Base-by-base conservation (phyloP, 2,113 vertebrate genomes). In the Boleophthalmus pectinirostris region DNA sequence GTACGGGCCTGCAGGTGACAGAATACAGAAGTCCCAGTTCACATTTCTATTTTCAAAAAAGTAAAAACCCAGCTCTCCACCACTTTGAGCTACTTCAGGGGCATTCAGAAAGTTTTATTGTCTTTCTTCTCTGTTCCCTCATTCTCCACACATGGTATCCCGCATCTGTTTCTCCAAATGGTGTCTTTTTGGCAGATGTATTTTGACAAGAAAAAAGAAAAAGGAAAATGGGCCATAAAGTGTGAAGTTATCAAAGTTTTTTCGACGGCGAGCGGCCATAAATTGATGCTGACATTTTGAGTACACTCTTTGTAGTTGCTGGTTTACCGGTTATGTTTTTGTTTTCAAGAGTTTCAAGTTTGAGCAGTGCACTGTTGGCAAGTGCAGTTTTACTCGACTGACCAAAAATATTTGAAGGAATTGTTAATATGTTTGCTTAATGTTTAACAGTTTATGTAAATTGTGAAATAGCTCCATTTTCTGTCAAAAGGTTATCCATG, bases 251-350 rank as follows among this genome's bases (percentile, higher is more conserved):
- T 90, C 88, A 88, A 82, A 91, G 88, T 79, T 75, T 81, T 75
- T 89, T 29, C 78, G 83, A 35, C 53, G 72, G 74, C 70, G 74
- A 85, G 72, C 72, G 38, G 82, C 83, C 74, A 83, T 90, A 91
- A 90, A 93, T 89, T 87, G 89, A 66, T 83, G 53, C 72, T 84
- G 89, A 90, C 87, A 72, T 69, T 91, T 82, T 88, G 74, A 90
- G 85, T 64, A 79, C 81, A 63, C 83, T 61, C 72, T 74, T 80
- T 80, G 81, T 81, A 69, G 77, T 61, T 78, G 77, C 79, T 66
- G 74, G 61, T 79, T 81, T 53, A 79, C 90, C 76, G 78, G 72
- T 75, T 80, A 70, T 64, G 51, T 74, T 88, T 70, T 80, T 75
- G 74, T 80, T 89, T 87, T 82, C 43, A 65, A 24, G 21, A 46